A percentile compares a stretch with the other conserved stretches of the same genome.
Evolutionary conservation across 2,888 invertebrate species (phyloP).

Genomic region (Sminthurides aquaticus): DNA sequence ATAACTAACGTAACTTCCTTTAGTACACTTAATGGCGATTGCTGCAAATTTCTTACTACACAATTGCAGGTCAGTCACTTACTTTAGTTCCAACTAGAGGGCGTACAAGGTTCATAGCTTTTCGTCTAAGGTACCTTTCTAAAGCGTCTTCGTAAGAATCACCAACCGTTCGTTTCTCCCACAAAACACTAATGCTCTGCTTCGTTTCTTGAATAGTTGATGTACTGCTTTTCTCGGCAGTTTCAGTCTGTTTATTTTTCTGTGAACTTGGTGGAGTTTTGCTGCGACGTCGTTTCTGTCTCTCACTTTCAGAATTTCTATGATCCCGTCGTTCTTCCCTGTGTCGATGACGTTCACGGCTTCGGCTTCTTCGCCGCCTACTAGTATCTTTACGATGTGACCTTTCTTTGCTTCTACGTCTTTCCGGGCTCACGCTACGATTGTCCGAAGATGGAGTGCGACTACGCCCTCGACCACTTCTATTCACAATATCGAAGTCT

Average conservation of each 20-base stretch:
- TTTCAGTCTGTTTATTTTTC: slow-evolving; percentile 9
- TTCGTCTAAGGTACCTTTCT: slow-evolving; percentile 45
- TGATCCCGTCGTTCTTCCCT: slow-evolving; percentile 16
- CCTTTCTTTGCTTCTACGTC: background rate
- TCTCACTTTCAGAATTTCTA: slow-evolving; percentile 10
- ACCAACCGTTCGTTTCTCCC: slow-evolving; percentile 78
- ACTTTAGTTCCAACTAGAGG: slow-evolving; percentile 7
- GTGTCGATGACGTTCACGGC: slow-evolving; percentile 4
- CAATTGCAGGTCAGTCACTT: too few relatives aligned
- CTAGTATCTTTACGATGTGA: slow-evolving; percentile 6
- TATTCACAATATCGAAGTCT: background rate
- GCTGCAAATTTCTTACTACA: too few relatives aligned
- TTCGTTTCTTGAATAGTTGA: slow-evolving; percentile 16
- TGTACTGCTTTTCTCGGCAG: slow-evolving; percentile 11
- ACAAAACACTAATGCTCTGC: slow-evolving; percentile 61
- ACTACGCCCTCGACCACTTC: slow-evolving; percentile 8
- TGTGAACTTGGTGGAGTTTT: slow-evolving; percentile 7
- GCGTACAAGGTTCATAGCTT: slow-evolving; percentile 28
- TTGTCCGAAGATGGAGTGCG: slow-evolving; percentile 11
- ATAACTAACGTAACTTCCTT: too few relatives aligned
- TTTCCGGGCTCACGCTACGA: slow-evolving; percentile 16
- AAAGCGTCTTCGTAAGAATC: slow-evolving; percentile 66
- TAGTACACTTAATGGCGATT: too few relatives aligned
- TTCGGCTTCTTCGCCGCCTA: slow-evolving; percentile 5
- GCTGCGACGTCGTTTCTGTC: slow-evolving; percentile 14